Conservation (phyloP, 2,113 vertebrate genomes). For the Tamias sibiricus region DNA sequence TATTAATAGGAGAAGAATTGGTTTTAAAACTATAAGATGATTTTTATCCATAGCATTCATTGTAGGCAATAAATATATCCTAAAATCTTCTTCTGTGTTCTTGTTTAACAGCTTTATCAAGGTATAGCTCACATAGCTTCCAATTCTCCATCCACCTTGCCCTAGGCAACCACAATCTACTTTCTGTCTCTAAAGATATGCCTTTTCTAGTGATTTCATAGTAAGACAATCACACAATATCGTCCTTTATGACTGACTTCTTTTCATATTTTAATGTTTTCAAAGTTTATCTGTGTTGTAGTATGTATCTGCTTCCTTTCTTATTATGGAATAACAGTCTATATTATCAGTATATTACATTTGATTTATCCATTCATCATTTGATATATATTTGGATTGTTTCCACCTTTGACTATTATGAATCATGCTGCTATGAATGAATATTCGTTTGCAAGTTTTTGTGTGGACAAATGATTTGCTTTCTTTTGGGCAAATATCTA, state of each 20-base stretch:
- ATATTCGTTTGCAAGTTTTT: neutral
- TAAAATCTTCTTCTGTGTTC: neutral
- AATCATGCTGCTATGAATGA: neutral
- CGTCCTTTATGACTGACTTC: neutral
- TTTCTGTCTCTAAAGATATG: neutral
- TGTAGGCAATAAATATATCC: neutral
- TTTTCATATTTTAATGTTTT: neutral
- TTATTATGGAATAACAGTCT: neutral
- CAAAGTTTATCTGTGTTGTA: neutral
- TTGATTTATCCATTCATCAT: neutral
- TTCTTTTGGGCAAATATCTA: neutral
- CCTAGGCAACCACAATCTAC: neutral
- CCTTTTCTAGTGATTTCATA: neutral
- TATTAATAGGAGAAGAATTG: conserved; percentile 10
- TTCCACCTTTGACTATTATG: neutral
- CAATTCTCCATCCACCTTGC: neutral
- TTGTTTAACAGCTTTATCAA: neutral
- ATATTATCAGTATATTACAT: neutral
- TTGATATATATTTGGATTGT: neutral
- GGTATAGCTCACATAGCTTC: neutral
- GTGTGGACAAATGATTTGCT: neutral
- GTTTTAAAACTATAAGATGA: neutral
- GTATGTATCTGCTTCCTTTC: neutral
- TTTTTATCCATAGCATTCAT: neutral
- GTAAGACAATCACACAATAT: neutral